A percentile compares a stretch with the other conserved stretches of the same genome.
These are phyloP conservation scores for Epinotia nisella DNA, from an alignment of 2,888 invertebrate species.

Conservation along the genomic window DNA sequence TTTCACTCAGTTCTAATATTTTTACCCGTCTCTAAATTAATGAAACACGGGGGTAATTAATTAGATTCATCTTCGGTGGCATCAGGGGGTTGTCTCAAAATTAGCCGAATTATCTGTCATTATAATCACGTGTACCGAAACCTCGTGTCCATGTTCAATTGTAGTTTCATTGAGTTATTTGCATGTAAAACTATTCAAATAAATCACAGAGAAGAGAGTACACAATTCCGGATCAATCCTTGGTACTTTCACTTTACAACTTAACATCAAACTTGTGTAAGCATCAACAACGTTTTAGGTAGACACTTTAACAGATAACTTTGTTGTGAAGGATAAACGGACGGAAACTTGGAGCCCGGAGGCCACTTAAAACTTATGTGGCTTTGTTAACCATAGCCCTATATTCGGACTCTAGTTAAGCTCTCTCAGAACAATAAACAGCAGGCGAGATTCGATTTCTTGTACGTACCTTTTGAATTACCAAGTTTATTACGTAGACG, in stretches of 20 bases:
- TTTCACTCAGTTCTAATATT: background rate
- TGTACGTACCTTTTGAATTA: background rate
- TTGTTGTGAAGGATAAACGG: conserved; percentile 78
- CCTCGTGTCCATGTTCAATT: too few relatives aligned
- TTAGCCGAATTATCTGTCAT: background rate
- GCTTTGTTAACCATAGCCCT: conserved; percentile 77
- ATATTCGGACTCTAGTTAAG: conserved; percentile 68
- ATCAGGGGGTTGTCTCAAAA: background rate
- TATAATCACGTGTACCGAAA: background rate
- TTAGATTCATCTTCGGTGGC: background rate
- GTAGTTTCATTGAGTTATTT: background rate
- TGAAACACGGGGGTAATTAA: background rate
- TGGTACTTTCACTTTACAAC: conserved; percentile 50
- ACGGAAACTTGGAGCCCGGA: conserved; percentile 73
- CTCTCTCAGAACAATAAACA: conserved; percentile 63
- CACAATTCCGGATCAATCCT: conserved; percentile 44
- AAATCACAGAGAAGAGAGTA: conserved; percentile 23
- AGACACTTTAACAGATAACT: conserved; percentile 77
- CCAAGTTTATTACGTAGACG: too few relatives aligned
- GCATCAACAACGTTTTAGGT: conserved; percentile 70
- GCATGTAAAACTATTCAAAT: conserved; percentile 11
- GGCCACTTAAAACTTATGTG: conserved; percentile 83
- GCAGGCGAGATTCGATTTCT: conserved; percentile 45
- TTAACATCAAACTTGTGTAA: conserved; percentile 61
- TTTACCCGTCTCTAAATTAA: background rate